Conservation (phyloP, 2,888 invertebrate genomes). For the Leptarthrus brevirostris region DNA sequence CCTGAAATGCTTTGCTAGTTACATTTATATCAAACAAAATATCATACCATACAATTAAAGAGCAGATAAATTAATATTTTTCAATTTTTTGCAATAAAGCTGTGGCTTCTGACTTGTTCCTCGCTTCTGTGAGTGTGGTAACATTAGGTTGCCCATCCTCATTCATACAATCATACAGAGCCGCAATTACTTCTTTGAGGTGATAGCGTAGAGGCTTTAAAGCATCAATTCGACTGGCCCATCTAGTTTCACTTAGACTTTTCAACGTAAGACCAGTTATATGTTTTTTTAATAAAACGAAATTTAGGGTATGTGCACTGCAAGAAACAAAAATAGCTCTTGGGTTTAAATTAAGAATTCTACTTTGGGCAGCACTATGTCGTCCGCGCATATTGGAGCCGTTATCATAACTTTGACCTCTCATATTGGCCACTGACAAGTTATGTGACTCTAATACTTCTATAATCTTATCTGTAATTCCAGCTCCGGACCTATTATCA, state of each 20-base stretch:
- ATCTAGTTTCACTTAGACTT: conserved; percentile 9
- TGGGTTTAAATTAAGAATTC: conserved; percentile 34
- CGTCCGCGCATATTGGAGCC: conserved; percentile 37
- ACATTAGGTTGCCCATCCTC: no score
- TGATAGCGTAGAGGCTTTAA: conserved; percentile 32
- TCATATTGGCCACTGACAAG: conserved; percentile 4
- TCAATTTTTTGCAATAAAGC: no score
- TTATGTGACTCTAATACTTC: neutral
- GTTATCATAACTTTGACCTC: conserved; percentile 35
- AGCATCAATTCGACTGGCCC: conserved; percentile 25
- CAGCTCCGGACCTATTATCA: neutral
- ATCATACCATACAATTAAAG: no score
- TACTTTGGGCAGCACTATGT: conserved; percentile 33
- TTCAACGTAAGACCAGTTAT: conserved; percentile 1
- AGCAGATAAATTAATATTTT: no score
- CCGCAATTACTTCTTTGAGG: conserved; percentile 27
- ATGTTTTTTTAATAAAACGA: conserved; percentile 33
- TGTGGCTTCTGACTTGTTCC: no score
- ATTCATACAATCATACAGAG: conserved; percentile 20
- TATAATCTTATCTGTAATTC: neutral
- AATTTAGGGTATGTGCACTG: conserved; percentile 36
- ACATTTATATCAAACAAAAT: no score
- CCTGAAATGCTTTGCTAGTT: no score
- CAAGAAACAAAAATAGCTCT: conserved; percentile 41
- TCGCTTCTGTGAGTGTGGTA: no score